phyloP scores from a whole-genome alignment of 2,888 invertebrate species.

The Smittia aterrima region DNA sequence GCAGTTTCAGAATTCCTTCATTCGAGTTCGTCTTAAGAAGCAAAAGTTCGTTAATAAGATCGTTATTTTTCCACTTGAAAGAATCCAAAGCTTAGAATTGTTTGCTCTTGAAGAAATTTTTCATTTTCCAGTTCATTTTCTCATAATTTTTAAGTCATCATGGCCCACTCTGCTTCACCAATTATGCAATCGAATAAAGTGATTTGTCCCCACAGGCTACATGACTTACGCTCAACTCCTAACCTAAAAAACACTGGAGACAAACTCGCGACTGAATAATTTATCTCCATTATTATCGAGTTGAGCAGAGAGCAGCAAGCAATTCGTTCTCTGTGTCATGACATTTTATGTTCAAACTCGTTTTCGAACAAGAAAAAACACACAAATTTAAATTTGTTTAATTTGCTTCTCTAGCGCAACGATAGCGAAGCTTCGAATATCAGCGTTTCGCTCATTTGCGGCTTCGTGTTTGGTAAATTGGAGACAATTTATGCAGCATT shows the following conservation, averaged over 20 bases:
- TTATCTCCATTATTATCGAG: constrained; percentile 11
- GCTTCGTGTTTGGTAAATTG: neutral
- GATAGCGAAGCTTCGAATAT: neutral
- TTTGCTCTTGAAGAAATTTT: too few relatives aligned
- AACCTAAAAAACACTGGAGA: neutral
- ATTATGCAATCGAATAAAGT: too few relatives aligned
- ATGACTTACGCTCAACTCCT: too few relatives aligned
- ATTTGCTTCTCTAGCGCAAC: neutral
- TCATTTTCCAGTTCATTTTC: neutral
- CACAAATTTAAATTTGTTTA: constrained; percentile 5
- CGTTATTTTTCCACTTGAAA: too few relatives aligned
- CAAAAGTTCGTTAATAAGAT: too few relatives aligned
- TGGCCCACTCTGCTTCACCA: too few relatives aligned
- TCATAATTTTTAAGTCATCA: neutral
- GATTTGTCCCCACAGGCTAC: too few relatives aligned
- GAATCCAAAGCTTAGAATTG: too few relatives aligned
- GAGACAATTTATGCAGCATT: neutral
- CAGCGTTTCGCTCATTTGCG: neutral
- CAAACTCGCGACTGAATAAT: neutral
- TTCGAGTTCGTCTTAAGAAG: too few relatives aligned
- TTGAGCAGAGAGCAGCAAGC: neutral
- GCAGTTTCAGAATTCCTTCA: neutral
- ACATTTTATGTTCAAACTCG: neutral
- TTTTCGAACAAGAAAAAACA: neutral
- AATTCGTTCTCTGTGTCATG: neutral